Evolutionary conservation across 2,888 invertebrate species (phyloP), one percentile per base, ranked within the genome.

Genomic region (Plagodis dolabraria): DNA sequence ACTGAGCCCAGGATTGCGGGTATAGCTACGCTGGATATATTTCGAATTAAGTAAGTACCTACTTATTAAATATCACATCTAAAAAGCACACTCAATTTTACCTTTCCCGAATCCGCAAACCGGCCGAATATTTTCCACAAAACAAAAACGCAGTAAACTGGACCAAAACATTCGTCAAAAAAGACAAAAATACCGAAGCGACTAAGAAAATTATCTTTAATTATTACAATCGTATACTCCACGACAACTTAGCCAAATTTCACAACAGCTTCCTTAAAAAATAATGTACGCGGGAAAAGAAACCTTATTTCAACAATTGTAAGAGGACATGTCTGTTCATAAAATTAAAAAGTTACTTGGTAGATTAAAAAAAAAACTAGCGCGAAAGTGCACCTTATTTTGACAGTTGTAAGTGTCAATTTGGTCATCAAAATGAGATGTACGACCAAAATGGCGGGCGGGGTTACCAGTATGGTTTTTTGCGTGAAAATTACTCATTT

Each of bases 191-290:
- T 79, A 74, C 80, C 79, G 59, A 69, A 68, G 63, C 69, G 71
- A 70, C 58, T 65, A 71, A 73, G 78, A 74, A 82, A 82, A 82
- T 80, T 75, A 72, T 72, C 68, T 68, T 76, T 81, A 80, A 82
- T 81, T 80, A 81, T 77, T 72, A 69, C 68, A 67, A 69, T 65
- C 60, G 60, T 63, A 22, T 22, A 59, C 58, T 72, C 33, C 62
- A 60, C 55, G 55, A 49, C 62, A 60, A 57, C 56, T 43, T 51
- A 48, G 34, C 57, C 35, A 45, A 46, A 40, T 47, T 56, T 12
- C 38, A 12, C 43, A 8, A n/a, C 5, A 47, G 34, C 50, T 45
- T 44, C 54, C 54, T 49, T 34, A 54, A 62, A 67, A 59, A 47
- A 42, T 47, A 63, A 46, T n/a, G 46, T 56, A 34, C 33, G 45